phyloP scores from a whole-genome alignment of 2,797 vertebrate genomes.

The Anas georgica region DNA sequence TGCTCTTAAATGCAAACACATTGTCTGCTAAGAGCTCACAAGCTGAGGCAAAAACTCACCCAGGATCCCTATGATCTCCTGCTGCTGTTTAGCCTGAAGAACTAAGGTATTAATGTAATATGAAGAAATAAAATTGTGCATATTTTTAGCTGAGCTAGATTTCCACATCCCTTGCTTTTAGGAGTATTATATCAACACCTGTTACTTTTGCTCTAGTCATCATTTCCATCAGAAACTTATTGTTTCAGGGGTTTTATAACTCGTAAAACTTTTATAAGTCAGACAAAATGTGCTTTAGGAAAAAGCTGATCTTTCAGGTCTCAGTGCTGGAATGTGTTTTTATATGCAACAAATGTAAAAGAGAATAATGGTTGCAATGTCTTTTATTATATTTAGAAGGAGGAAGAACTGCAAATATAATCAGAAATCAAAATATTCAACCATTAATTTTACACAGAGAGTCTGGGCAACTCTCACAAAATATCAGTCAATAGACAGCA shows the following conservation, averaged over 20 bases:
- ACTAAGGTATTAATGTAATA: neutral
- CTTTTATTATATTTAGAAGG: slow-evolving; percentile 4
- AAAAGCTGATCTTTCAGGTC: slow-evolving; percentile 35
- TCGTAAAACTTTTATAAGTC: slow-evolving; percentile 28
- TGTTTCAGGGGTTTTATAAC: slow-evolving; percentile 38
- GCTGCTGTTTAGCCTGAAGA: neutral
- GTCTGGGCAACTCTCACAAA: neutral
- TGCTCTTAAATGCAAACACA: slow-evolving; percentile 8
- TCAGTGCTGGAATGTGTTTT: neutral
- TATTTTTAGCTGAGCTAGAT: slow-evolving; percentile 21
- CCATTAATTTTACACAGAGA: neutral
- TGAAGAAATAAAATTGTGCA: neutral
- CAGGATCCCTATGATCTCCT: neutral
- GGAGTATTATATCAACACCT: slow-evolving; percentile 20
- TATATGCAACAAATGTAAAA: slow-evolving; percentile 14
- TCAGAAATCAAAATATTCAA: slow-evolving; percentile 14
- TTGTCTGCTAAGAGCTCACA: slow-evolving; percentile 15
- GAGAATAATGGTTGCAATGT: neutral
- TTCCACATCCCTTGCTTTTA: neutral
- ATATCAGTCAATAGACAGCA: neutral
- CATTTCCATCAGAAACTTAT: slow-evolving; percentile 43
- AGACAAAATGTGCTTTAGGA: slow-evolving; percentile 10
- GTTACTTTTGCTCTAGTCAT: slow-evolving; percentile 36
- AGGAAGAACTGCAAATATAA: slow-evolving; percentile 26
- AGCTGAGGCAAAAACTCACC: neutral